phyloP scores from a whole-genome alignment of 1,140 invertebrate species.

The Riptortus pedestris region DNA sequence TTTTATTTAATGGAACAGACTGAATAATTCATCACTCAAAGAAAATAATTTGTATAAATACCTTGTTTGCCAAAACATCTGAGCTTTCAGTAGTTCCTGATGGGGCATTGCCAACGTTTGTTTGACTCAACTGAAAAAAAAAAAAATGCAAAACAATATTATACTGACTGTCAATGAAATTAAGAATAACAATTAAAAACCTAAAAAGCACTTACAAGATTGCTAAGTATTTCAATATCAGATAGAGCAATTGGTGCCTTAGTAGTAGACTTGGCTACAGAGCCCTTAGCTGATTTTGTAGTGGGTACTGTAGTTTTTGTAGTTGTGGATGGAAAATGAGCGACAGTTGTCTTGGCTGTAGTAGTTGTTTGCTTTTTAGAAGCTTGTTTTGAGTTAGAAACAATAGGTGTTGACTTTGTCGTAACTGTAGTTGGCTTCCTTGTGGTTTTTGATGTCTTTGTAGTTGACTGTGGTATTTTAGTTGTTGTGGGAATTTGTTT shows the following conservation, averaged over 20 bases:
- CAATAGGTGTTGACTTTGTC: conserved; percentile 11
- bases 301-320: background rate
- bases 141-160: background rate
- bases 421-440: conserved; percentile 10
- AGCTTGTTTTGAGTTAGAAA: conserved; percentile 14
- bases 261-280: background rate
- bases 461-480: conserved; percentile 18
- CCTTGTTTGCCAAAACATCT: background rate
- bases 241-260: conserved; percentile 9
- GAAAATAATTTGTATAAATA: too few species aligned
- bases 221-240: conserved; percentile 29
- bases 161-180: background rate
- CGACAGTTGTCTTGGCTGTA: conserved; percentile 22
- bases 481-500: conserved; percentile 24
- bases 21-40: too few species aligned
- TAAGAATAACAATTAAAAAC: background rate
- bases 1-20: too few species aligned
- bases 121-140: conserved; percentile 10
- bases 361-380: background rate
- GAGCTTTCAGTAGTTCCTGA: background rate
- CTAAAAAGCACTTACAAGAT: conserved; percentile 26
- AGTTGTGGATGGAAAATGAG: background rate
- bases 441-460: conserved; percentile 22
- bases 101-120: too few species aligned
- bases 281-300: background rate